Evolutionary conservation across 1,140 invertebrate species (phyloP).

Genomic region (Apis dorsata): DNA sequence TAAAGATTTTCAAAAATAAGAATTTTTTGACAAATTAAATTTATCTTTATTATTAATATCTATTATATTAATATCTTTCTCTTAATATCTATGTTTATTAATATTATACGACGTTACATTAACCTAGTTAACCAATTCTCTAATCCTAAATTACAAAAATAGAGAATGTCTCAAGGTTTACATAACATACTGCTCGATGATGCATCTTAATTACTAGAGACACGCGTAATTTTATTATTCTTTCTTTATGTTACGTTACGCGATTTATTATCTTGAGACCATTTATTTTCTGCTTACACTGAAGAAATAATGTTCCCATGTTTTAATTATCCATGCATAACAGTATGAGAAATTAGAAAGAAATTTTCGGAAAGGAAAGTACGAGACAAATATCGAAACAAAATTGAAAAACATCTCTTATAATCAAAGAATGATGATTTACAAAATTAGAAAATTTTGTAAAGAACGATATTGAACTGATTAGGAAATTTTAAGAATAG

Average conservation of each 20-base stretch:
- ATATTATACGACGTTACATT: neutral
- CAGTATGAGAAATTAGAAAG: neutral
- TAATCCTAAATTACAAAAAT: constrained; percentile 47
- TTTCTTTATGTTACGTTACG: neutral
- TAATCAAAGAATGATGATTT: neutral
- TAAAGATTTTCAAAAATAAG: neutral
- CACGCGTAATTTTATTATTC: neutral
- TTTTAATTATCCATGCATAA: too few relatives aligned
- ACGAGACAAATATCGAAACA: neutral
- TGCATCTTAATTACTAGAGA: constrained; percentile 23
- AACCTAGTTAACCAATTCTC: constrained; percentile 40
- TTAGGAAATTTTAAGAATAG: neutral
- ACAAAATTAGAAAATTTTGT: neutral
- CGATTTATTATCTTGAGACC: neutral
- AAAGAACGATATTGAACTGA: neutral
- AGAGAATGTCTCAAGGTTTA: constrained; percentile 41
- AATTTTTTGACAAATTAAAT: neutral
- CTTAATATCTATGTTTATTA: neutral
- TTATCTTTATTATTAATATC: too few relatives aligned
- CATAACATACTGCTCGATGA: constrained; percentile 34
- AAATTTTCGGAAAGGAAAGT: neutral
- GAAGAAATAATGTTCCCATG: neutral
- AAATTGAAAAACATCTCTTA: neutral
- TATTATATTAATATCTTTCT: too few relatives aligned
- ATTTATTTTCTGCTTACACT: neutral